These are phyloP conservation scores for Onychorhynchus coronatus DNA, from an alignment of 2,113 vertebrate genomes.

Conservation along the genomic window DNA sequence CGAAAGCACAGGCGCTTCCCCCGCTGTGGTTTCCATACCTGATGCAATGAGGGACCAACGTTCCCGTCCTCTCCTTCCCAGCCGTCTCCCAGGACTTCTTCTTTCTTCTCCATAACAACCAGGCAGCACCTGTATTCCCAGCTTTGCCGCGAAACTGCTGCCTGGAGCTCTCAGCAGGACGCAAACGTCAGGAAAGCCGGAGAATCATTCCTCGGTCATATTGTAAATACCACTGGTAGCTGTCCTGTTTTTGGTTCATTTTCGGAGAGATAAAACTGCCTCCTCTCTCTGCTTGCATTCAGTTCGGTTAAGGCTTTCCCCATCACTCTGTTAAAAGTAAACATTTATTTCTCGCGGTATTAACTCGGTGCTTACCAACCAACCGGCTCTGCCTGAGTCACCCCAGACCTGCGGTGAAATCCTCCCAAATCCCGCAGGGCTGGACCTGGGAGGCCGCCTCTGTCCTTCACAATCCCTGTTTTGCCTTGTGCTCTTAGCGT, in stretches of 20 bases:
- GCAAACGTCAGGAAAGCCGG: background rate
- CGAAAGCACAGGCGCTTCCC: background rate
- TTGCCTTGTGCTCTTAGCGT: background rate
- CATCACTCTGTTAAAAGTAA: background rate
- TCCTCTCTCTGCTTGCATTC: background rate
- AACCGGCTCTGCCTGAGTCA: background rate
- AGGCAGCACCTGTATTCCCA: background rate
- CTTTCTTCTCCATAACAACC: accelerated
- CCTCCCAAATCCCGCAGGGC: background rate
- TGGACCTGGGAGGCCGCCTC: accelerated
- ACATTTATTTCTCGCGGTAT: background rate
- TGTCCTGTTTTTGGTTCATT: background rate
- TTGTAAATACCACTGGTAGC: background rate
- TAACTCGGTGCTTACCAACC: background rate
- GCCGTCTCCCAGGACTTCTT: background rate
- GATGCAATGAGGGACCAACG: accelerated
- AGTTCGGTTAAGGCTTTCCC: background rate
- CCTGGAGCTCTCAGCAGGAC: background rate
- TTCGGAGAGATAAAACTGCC: background rate
- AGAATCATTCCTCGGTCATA: background rate
- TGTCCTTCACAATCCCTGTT: background rate
- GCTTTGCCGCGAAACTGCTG: accelerated
- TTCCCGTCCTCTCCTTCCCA: background rate
- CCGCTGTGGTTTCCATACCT: background rate
- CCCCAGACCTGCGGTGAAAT: background rate